A percentile compares a stretch with the other conserved stretches of the same genome.
phyloP scores from a whole-genome alignment of 2,888 invertebrate species.

The Pheosia gnoma region DNA sequence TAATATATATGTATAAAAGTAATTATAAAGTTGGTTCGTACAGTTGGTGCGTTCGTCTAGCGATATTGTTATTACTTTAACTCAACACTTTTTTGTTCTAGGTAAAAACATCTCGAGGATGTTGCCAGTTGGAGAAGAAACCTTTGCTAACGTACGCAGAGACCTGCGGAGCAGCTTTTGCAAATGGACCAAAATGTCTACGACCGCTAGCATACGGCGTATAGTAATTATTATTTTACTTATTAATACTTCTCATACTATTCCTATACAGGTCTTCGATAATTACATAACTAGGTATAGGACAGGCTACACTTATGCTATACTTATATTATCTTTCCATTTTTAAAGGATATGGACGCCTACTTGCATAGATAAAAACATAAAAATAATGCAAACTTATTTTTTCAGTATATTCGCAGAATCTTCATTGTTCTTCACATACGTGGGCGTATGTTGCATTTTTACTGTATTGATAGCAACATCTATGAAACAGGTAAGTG shows the following conservation, averaged over 20 bases:
- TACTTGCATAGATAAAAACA: too few species aligned
- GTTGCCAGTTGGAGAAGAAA: slow-evolving; percentile 72
- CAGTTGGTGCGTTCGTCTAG: too few species aligned
- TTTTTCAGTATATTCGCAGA: slow-evolving; percentile 83
- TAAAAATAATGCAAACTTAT: slow-evolving; percentile 11
- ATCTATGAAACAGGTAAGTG: slow-evolving; percentile 85
- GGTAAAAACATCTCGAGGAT: slow-evolving; percentile 71
- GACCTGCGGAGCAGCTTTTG: slow-evolving; percentile 85
- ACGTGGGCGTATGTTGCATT: slow-evolving; percentile 89
- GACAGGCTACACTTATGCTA: too few species aligned
- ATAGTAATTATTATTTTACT: slow-evolving; percentile 62
- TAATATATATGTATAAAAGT: too few species aligned
- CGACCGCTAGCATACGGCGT: slow-evolving; percentile 73
- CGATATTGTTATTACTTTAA: background rate
- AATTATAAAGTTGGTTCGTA: too few species aligned
- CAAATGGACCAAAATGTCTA: slow-evolving; percentile 81
- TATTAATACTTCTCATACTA: background rate
- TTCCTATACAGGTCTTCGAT: too few species aligned
- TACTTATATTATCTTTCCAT: too few species aligned
- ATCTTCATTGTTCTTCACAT: slow-evolving; percentile 86
- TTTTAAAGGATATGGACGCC: too few species aligned
- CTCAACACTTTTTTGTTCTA: slow-evolving; percentile 36
- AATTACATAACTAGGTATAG: too few species aligned
- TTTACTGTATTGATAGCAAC: slow-evolving; percentile 90
- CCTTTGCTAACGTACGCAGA: slow-evolving; percentile 85